These are phyloP conservation scores for Samia ricini DNA, from an alignment of 1,140 invertebrate genomes.

Conservation along the genomic window DNA sequence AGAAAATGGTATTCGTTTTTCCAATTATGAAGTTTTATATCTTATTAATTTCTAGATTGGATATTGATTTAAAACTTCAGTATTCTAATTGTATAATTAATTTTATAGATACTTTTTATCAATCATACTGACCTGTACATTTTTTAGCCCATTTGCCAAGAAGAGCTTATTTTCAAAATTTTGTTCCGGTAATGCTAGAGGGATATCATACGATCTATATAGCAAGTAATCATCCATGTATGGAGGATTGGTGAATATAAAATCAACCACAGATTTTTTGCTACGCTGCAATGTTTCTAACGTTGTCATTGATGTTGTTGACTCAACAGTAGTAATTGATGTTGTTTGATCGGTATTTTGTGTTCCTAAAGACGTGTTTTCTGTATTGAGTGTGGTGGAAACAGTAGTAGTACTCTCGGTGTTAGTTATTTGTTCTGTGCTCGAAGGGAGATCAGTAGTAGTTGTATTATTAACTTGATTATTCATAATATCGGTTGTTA, in stretches of 20 bases:
- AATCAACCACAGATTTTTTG: constrained; percentile 68
- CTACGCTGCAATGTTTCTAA: constrained; percentile 56
- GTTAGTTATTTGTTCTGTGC: constrained; percentile 11
- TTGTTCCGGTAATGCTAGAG: constrained; percentile 31
- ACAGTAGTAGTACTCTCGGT: constrained; percentile 11
- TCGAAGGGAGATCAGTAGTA: constrained; percentile 11
- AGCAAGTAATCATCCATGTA: constrained; percentile 55
- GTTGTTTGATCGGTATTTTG: background rate
- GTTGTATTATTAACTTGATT: constrained; percentile 26
- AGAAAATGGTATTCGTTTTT: background rate
- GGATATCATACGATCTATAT: constrained; percentile 59
- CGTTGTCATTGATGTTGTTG: constrained; percentile 23
- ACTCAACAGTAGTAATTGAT: constrained; percentile 12
- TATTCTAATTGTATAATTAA: too few relatives aligned
- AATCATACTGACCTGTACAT: constrained; percentile 53
- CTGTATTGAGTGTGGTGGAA: background rate
- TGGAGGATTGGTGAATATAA: constrained; percentile 56
- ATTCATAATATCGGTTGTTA: constrained; percentile 20
- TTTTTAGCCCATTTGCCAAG: constrained; percentile 64
- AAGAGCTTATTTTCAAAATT: constrained; percentile 54
- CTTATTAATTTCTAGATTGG: too few relatives aligned
- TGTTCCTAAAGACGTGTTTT: background rate
- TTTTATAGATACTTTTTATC: background rate
- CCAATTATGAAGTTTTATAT: background rate
- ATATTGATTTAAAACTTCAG: too few relatives aligned